These are phyloP conservation scores for Pangasius mekongensis DNA, from an alignment of 2,797 vertebrate genomes.

Conservation along the genomic window DNA sequence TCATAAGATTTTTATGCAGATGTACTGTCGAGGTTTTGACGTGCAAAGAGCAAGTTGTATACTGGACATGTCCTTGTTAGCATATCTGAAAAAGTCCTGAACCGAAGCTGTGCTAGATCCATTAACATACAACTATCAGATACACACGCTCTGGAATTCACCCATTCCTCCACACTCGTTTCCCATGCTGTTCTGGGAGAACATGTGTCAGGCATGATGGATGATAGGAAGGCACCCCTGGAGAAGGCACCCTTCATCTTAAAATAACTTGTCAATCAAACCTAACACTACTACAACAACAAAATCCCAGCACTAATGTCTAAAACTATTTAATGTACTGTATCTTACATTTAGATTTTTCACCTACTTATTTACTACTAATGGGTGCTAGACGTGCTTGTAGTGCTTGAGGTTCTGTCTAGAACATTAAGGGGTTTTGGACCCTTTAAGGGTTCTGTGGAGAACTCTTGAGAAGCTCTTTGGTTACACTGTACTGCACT, in stretches of 20 bases:
- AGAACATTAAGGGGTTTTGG: not conserved
- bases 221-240: conserved; percentile 39
- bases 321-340: not conserved
- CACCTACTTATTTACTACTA: not conserved
- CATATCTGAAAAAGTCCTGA: not conserved
- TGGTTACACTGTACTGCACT: not conserved
- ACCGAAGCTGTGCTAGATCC: conserved; percentile 9
- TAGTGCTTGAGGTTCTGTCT: too few species aligned
- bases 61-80: not conserved
- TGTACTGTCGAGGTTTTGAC: not conserved
- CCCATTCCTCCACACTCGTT: conserved; percentile 25
- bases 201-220: conserved; percentile 46
- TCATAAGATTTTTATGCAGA: not conserved
- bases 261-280: conserved; percentile 50
- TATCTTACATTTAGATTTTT: not conserved
- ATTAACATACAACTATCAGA: conserved; percentile 36
- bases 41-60: not conserved
- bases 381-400: not conserved
- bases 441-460: not conserved
- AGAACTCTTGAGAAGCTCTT: not conserved
- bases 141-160: conserved; percentile 38
- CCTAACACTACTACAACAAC: conserved; percentile 1
- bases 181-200: conserved; percentile 57
- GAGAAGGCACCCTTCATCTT: conserved; percentile 15
- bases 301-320: not conserved